Evolutionary conservation across 2,113 vertebrate species (phyloP), one percentile per base, ranked within the genome.

Genomic region (Callipepla squamata): DNA sequence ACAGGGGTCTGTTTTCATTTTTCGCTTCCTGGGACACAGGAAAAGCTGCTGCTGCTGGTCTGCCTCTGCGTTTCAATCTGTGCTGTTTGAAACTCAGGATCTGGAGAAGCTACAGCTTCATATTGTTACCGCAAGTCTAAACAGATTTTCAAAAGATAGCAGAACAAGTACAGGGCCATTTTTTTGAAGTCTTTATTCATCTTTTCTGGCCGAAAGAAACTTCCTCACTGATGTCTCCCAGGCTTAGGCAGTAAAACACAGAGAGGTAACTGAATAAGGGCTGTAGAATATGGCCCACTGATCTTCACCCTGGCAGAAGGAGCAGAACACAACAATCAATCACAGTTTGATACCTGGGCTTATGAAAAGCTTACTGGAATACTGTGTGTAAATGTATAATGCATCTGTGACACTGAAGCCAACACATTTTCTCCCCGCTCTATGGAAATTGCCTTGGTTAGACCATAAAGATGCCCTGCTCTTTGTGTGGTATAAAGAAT

Each of bases 181-280:
- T 93, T 93, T 87, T 82, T 89, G 38, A 94, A 85, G 91, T 47
- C 86, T 92, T 87, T 85, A 69, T 85, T 89, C 59, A 59, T 38
- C 50, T 76, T 40, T n/a, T 90, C 55, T 70, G 82, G 59, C 34
- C 87, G 87, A 74, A 91, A 67, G 61, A 66, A 90, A 69, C 26
- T 86, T 77, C 83, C 80, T 79, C 8, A 2, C 53, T 90, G 57
- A 78, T 79, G 48, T 42, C 78, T 76, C 80, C 68, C 87, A 91
- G 67, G 47, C 59, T 69, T 25, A 50, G 36, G 48, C 53, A 90
- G 63, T 85, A 91, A 87, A 91, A 89, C 42, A 9, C 0, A 0
- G 1, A 88, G 61, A 89, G 28, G n/a, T 57, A 91, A 63, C 19
- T 50, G 55, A 34, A 8, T 55, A 70, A 91, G 59, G 63, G 55